These are phyloP conservation scores for Pollenia griseotomentosa DNA, from an alignment of 2,888 invertebrate species.

Conservation along the genomic window DNA sequence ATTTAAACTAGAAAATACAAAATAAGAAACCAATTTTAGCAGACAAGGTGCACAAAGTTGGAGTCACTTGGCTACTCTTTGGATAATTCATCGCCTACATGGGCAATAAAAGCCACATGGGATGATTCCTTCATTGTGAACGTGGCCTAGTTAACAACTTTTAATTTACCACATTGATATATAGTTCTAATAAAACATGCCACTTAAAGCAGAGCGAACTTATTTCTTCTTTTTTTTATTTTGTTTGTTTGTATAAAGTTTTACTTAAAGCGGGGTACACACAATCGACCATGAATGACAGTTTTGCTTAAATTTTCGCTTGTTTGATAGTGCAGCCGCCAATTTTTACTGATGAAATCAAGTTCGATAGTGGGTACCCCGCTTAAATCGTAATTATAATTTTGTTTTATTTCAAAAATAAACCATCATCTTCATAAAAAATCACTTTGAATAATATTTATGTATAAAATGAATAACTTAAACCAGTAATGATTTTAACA, in stretches of 20 bases:
- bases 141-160: not conserved
- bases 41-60: conserved; percentile 26
- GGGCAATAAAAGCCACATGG: not conserved
- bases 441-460: conserved; percentile 22
- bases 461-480: not conserved
- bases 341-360: no score
- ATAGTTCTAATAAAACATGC: conserved; percentile 49
- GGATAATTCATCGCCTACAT: not conserved
- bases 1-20: conserved; percentile 7
- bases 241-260: not conserved
- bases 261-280: no score
- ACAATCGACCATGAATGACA: no score
- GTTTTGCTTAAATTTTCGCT: no score
- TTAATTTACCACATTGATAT: conserved; percentile 52
- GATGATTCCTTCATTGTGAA: conserved; percentile 29
- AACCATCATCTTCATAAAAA: conserved; percentile 41
- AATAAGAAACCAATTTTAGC: conserved; percentile 19
- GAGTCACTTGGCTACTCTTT: not conserved
- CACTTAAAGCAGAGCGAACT: conserved; percentile 76
- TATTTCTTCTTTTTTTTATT: conserved; percentile 23
- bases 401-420: conserved; percentile 4
- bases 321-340: no score
- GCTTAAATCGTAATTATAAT: not conserved
- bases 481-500: not conserved
- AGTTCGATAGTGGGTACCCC: no score